phyloP scores from a whole-genome alignment of 2,113 vertebrate species.

The Heptranchias perlo region DNA sequence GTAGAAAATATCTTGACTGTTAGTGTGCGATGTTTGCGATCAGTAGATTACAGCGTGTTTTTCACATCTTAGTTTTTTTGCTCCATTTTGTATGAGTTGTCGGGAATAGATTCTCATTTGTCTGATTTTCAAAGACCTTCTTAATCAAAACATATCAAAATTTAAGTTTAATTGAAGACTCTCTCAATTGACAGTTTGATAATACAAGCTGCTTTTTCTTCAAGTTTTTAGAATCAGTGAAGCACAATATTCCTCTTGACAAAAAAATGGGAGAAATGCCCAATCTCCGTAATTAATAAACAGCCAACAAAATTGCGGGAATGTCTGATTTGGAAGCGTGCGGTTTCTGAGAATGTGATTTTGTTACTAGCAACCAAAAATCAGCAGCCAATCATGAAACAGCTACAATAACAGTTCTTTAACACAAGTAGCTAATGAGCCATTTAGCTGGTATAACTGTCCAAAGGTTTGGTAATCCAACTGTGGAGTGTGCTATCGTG shows the following conservation, averaged over 20 bases:
- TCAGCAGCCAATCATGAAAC: neutral
- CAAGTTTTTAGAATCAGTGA: neutral
- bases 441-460: neutral
- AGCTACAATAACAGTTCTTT: neutral
- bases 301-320: neutral
- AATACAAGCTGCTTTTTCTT: neutral
- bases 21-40: too few species aligned
- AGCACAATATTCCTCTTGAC: neutral
- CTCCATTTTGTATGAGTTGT: neutral
- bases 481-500: neutral
- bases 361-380: neutral
- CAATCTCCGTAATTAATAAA: neutral
- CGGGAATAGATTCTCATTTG: neutral
- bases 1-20: neutral
- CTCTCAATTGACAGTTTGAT: neutral
- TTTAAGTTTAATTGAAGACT: neutral
- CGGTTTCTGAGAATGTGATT: neutral
- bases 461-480: neutral
- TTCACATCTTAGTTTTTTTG: neutral
- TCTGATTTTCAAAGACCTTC: constrained; percentile 1
- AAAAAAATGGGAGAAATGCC: neutral
- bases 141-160: neutral
- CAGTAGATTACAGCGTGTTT: neutral
- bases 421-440: neutral
- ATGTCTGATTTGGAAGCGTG: neutral